Conservation (phyloP, 2,113 vertebrate genomes). For the Dipodomys ordii region DNA sequence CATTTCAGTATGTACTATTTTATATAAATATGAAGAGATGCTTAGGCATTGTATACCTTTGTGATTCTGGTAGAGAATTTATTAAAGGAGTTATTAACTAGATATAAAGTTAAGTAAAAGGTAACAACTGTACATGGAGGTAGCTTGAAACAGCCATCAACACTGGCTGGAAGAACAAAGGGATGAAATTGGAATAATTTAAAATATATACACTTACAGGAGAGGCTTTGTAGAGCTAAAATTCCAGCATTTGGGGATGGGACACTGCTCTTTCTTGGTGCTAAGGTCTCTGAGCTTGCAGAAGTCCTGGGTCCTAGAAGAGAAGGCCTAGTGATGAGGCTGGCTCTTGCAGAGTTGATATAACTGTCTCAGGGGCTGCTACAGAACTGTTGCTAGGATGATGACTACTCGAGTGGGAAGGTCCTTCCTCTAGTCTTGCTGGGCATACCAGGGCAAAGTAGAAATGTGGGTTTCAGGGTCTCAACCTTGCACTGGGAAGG, state of each 20-base stretch:
- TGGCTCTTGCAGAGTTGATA: not conserved
- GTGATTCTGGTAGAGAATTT: too few species aligned
- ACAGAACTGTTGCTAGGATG: not conserved
- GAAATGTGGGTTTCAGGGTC: not conserved
- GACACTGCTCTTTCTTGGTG: not conserved
- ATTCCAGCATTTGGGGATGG: not conserved
- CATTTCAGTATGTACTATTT: not conserved
- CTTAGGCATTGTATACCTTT: too few species aligned
- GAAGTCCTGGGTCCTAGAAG: not conserved
- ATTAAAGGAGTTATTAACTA: not conserved
- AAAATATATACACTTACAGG: not conserved
- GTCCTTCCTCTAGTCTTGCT: not conserved
- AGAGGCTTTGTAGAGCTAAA: not conserved
- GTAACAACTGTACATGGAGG: not conserved
- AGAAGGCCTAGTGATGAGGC: not conserved
- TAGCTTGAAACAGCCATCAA: not conserved
- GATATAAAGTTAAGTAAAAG: not conserved
- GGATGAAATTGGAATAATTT: conserved; percentile 1
- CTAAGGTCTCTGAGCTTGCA: not conserved
- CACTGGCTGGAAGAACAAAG: not conserved
- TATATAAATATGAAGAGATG: too few species aligned
- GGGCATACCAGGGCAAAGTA: not conserved
- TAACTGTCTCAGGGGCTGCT: not conserved
- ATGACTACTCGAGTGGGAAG: not conserved
- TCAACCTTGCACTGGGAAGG: not conserved